Base-by-base conservation (phyloP, 1,140 invertebrate genomes). In the Ephestia elutella region DNA sequence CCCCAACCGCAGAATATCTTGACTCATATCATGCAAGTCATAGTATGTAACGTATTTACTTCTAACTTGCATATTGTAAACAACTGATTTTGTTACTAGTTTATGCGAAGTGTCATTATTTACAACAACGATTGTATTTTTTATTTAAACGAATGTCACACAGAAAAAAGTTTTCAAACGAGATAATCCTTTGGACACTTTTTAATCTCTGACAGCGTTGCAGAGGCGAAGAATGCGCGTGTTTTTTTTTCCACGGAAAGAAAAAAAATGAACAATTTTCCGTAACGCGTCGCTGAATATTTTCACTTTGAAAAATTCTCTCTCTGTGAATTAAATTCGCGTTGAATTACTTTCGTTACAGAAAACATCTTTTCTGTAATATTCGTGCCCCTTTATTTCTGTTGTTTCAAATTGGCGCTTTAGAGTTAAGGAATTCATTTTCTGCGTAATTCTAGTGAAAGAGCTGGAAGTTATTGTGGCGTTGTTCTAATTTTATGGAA, bases 401-500 rank as follows among this genome's bases (percentile, higher is more conserved):
- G 38, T 15, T 44, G 38, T 44, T 44, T 44, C n/a, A 44, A 44
- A 44, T 44, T 44, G 38, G 38, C 38, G 32, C 38, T 44, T 44
- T 44, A 44, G 13, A 44, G 38, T 44, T 44, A 44, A 44, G 38
- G n/a, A 44, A 44, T 44, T 15, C 13, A 44, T 44, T 44, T 44
- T 15, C 38, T 15, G n/a, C 32, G 32, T 38, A 38, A 38, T 38
- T 38, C 5, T 38, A 8, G 32, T 38, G 32, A 38, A 38, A 56
- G 19, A 51, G 56, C 56, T 38, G 57, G 56, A 60, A 56, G 58
- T 64, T 59, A 68, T 58, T 64, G 59, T 59, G n/a, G n/a, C n/a
- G 58, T 64, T 59, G 50, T 62, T 66, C 55, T 64, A 70, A 71
- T 71, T 76, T 76, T 70, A 66, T 71, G 62, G n/a, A n/a, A n/a